Percentiles rank a stretch among this genome's conserved stretches.
These are phyloP conservation scores for Drosophila gunungcola DNA, from an alignment of 1,140 invertebrate species.

Conservation along the genomic window DNA sequence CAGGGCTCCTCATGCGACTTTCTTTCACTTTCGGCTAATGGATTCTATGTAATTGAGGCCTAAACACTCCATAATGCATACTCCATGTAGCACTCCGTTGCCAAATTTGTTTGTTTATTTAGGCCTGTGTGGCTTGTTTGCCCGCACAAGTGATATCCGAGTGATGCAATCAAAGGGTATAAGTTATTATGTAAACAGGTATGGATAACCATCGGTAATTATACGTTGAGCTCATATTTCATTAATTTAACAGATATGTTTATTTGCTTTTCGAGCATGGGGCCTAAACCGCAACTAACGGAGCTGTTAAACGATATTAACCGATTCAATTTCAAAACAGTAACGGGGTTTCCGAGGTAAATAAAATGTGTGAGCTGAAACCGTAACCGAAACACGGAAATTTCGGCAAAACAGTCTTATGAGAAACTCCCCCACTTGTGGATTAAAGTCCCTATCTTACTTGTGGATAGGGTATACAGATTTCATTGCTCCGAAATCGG, in stretches of 20 bases:
- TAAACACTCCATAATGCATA: constrained; percentile 29
- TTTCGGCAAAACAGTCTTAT: background rate
- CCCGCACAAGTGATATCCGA: constrained; percentile 40
- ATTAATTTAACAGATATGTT: constrained; percentile 27
- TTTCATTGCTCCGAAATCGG: background rate
- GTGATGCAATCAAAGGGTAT: constrained; percentile 52
- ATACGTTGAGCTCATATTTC: constrained; percentile 44
- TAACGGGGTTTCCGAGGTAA: background rate
- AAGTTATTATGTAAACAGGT: constrained; percentile 44
- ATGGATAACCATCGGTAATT: constrained; percentile 49
- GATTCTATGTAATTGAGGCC: constrained; percentile 69
- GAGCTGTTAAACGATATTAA: constrained; percentile 17
- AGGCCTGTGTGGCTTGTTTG: constrained; percentile 13
- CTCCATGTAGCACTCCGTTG: constrained; percentile 53
- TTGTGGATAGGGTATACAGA: constrained; percentile 24
- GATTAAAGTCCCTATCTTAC: background rate
- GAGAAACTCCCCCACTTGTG: too few relatives aligned
- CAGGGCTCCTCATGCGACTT: constrained; percentile 43
- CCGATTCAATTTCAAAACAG: constrained; percentile 26
- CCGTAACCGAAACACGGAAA: background rate
- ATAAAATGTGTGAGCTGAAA: background rate
- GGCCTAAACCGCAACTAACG: constrained; percentile 8
- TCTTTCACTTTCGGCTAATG: constrained; percentile 70
- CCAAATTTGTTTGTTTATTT: constrained; percentile 66
- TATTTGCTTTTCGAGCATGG: constrained; percentile 14